phyloP scores from a whole-genome alignment of 64 coral and sea anemone genomes.

The Cladopsammia gracilis region DNA sequence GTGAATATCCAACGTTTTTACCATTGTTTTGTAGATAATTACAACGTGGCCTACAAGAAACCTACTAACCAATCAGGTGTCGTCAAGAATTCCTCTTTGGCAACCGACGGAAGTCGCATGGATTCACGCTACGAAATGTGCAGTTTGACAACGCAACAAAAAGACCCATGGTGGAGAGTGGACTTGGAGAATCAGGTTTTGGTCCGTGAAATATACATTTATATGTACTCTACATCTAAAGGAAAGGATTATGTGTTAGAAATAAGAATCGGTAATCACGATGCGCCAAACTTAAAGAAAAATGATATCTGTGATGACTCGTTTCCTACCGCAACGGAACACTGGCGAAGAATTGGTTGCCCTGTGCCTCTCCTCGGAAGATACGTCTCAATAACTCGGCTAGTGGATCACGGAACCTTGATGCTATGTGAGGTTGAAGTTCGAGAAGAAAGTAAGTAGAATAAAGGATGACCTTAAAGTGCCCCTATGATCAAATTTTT shows the following conservation, averaged over 20 bases:
- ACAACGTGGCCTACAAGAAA: not conserved
- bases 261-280: constrained; percentile 10
- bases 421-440: constrained; percentile 38
- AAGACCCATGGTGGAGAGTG: constrained; percentile 27
- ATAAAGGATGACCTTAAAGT: too few species aligned
- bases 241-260: not conserved
- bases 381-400: constrained; percentile 13
- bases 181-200: constrained; percentile 9
- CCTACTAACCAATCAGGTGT: not conserved
- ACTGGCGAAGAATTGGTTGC: constrained; percentile 24
- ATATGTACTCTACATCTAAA: not conserved
- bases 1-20: too few species aligned
- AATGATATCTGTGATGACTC: not conserved
- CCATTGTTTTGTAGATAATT: not conserved
- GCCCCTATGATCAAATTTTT: too few species aligned
- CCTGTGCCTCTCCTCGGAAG: not conserved
- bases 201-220: not conserved
- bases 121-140: not conserved
- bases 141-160: not conserved
- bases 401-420: constrained; percentile 7
- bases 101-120: constrained; percentile 20
- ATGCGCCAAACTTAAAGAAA: not conserved
- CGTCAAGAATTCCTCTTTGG: not conserved
- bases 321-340: not conserved
- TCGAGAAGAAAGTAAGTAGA: not conserved